These are phyloP conservation scores for Solen grandis DNA, from an alignment of 1,140 invertebrate species.

Conservation along the genomic window DNA sequence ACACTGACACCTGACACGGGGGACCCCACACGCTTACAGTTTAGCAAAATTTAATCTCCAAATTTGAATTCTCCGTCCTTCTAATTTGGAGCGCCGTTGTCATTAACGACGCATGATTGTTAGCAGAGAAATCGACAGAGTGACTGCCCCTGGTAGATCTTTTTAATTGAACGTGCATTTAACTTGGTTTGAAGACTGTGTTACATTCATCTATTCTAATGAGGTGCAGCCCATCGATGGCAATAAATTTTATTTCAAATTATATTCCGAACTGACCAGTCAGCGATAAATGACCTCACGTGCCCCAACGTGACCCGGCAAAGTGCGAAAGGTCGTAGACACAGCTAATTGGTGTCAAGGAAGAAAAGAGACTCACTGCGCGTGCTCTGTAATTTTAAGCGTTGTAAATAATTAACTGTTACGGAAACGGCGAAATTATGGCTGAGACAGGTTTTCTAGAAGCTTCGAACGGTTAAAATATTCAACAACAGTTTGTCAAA, in stretches of 20 bases:
- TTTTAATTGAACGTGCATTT: slow-evolving; percentile 12
- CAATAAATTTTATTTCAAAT: slow-evolving; percentile 42
- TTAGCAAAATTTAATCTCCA: no score
- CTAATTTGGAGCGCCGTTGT: slow-evolving; percentile 27
- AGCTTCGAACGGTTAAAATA: no score
- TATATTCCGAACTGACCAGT: slow-evolving; percentile 32
- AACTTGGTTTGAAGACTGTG: slow-evolving; percentile 1
- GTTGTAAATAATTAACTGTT: no score
- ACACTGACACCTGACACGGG: slow-evolving; percentile 19
- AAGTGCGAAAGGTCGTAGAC: slow-evolving; percentile 21
- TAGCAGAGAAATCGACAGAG: neutral
- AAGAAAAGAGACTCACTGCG: no score
- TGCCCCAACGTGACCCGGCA: neutral
- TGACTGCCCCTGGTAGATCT: slow-evolving; percentile 3
- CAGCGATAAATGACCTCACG: neutral
- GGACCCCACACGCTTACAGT: neutral
- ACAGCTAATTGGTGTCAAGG: slow-evolving; percentile 39
- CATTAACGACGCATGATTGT: slow-evolving; percentile 26
- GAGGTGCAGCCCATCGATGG: neutral
- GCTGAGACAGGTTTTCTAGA: no score
- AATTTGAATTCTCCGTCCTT: slow-evolving; percentile 23
- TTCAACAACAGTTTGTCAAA: no score
- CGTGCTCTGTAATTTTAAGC: no score
- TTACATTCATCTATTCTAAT: slow-evolving; percentile 9
- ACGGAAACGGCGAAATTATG: no score